These are phyloP conservation scores for Euplexia lucipara DNA, from an alignment of 2,888 invertebrate species.

Conservation along the genomic window DNA sequence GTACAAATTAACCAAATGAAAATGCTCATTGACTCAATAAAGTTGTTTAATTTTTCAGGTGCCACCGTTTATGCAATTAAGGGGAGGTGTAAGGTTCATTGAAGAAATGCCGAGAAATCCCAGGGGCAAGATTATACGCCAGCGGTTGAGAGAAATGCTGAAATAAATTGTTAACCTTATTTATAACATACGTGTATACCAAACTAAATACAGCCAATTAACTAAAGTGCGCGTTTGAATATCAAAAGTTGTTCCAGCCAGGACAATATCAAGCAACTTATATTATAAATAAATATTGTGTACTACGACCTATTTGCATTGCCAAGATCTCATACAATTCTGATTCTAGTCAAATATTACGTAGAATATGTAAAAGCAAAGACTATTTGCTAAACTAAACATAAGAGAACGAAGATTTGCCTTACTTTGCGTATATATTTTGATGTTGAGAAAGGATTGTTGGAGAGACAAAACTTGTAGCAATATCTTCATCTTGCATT, in stretches of 20 bases:
- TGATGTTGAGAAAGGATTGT: slow-evolving; percentile 23
- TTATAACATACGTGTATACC: slow-evolving; percentile 12
- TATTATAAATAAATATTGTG: slow-evolving; percentile 36
- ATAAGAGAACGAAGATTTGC: slow-evolving; percentile 47
- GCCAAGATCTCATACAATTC: slow-evolving; percentile 53
- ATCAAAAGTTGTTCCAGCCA: slow-evolving; percentile 16
- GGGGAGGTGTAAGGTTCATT: slow-evolving; percentile 93
- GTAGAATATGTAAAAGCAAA: slow-evolving; percentile 51
- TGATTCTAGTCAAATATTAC: slow-evolving; percentile 52
- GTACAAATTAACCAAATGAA: slow-evolving; percentile 56
- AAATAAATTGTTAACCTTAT: slow-evolving; percentile 63
- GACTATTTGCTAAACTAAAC: slow-evolving; percentile 54
- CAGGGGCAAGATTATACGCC: slow-evolving; percentile 93
- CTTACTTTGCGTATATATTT: slow-evolving; percentile 21
- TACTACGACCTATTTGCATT: slow-evolving; percentile 40
- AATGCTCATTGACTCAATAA: slow-evolving; percentile 57
- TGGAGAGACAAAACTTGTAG: slow-evolving; percentile 26
- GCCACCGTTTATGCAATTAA: slow-evolving; percentile 92
- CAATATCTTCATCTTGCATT: slow-evolving; percentile 40
- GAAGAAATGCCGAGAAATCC: slow-evolving; percentile 93
- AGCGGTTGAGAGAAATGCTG: slow-evolving; percentile 88
- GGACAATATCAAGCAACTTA: slow-evolving; percentile 18
- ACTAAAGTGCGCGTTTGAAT: slow-evolving; percentile 26
- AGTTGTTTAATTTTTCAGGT: slow-evolving; percentile 72
- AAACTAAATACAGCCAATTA: slow-evolving; percentile 40